A percentile compares a stretch with the other conserved stretches of the same genome.
Conservation (phyloP, 1,140 invertebrate genomes). For the Monochamus saltuarius region DNA sequence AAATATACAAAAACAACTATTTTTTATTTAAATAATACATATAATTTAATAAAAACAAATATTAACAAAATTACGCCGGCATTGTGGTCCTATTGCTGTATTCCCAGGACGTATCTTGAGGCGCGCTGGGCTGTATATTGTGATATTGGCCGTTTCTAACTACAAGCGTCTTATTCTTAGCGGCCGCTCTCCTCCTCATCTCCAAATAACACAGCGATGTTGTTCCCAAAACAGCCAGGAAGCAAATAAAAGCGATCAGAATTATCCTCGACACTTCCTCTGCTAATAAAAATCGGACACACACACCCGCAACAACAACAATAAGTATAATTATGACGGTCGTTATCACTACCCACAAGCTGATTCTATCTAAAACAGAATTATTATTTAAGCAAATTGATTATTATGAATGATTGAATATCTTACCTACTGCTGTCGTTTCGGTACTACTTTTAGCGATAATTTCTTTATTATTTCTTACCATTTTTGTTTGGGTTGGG, state of each 20-base stretch:
- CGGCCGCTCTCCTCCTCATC: not conserved
- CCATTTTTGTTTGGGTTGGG: too few species aligned
- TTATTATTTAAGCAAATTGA: not conserved
- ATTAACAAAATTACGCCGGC: not conserved
- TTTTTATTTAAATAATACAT: too few species aligned
- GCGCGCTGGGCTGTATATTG: constrained; percentile 5
- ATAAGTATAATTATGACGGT: constrained; percentile 7
- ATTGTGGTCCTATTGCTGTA: constrained; percentile 9
- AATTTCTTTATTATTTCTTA: constrained; percentile 3
- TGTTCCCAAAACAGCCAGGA: not conserved
- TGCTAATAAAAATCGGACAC: constrained; percentile 3
- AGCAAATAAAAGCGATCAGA: constrained; percentile 7
- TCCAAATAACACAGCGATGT: not conserved
- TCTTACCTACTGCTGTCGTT: not conserved
- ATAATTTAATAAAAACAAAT: too few species aligned
- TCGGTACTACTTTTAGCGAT: not conserved
- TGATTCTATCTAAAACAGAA: constrained; percentile 12
- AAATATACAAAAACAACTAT: not conserved
- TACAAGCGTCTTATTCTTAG: not conserved
- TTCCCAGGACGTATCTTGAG: not conserved
- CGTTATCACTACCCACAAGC: constrained; percentile 9
- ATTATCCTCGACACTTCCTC: constrained; percentile 3
- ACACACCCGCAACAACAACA: constrained; percentile 3
- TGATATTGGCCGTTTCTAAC: constrained; percentile 8
- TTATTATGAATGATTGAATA: not conserved